These are phyloP conservation scores for Phylloscopus trochiloides DNA, from an alignment of 2,113 vertebrate genomes.

Conservation along the genomic window DNA sequence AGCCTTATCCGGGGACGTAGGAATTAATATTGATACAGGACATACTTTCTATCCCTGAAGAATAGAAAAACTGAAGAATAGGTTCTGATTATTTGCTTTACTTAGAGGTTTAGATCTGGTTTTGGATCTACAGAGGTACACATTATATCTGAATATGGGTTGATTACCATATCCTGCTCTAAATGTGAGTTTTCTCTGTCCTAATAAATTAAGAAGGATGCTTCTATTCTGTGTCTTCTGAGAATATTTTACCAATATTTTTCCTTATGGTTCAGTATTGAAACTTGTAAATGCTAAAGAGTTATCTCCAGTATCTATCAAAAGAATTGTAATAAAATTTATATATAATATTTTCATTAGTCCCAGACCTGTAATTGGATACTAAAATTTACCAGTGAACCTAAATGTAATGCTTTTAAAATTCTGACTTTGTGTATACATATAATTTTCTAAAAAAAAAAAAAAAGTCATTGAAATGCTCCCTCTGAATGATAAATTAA, in stretches of 20 bases:
- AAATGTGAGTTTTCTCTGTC: neutral
- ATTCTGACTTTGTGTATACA: neutral
- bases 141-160: neutral
- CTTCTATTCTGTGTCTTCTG: neutral
- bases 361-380: neutral
- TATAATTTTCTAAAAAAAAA: neutral
- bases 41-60: neutral
- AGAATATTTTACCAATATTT: neutral
- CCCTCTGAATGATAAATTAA: neutral
- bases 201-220: neutral
- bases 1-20: neutral
- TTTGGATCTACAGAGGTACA: neutral
- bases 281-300: neutral
- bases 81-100: neutral
- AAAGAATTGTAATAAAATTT: neutral
- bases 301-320: neutral
- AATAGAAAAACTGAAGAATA: neutral
- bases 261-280: neutral
- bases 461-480: neutral
- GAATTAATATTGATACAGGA: neutral
- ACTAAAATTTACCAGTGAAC: neutral
- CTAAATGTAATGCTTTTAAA: neutral
- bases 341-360: neutral
- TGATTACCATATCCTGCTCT: neutral
- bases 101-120: neutral